These are phyloP conservation scores for Amiota communis DNA, from an alignment of 2,888 invertebrate species.

Conservation along the genomic window DNA sequence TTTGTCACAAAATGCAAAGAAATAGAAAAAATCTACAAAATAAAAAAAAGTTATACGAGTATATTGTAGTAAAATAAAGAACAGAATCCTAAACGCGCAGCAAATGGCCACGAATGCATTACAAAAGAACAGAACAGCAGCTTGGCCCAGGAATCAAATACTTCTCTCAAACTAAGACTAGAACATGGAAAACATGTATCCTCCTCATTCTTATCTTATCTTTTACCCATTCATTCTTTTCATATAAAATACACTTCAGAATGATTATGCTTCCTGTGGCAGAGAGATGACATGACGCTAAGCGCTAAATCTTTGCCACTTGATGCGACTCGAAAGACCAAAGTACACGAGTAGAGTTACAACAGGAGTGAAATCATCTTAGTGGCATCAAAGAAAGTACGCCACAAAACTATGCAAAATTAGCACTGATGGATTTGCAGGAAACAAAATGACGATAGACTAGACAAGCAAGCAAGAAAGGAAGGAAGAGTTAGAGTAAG, in stretches of 20 bases:
- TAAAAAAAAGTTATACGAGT: no score
- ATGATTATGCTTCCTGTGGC: constrained; percentile 19
- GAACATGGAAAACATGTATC: neutral
- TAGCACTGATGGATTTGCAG: constrained; percentile 66
- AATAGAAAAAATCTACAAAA: constrained; percentile 25
- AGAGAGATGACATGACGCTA: constrained; percentile 7
- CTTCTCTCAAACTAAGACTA: neutral
- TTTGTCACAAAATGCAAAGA: constrained; percentile 45
- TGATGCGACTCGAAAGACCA: neutral
- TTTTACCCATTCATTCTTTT: neutral
- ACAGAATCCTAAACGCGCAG: constrained; percentile 43
- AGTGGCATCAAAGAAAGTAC: neutral
- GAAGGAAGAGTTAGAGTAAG: constrained; percentile 30
- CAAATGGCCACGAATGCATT: constrained; percentile 9
- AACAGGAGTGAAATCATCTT: no score
- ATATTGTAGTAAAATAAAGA: constrained; percentile 38
- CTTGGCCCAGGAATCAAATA: neutral
- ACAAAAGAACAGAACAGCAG: constrained; percentile 13
- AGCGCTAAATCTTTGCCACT: constrained; percentile 19
- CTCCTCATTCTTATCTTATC: neutral
- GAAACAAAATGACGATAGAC: constrained; percentile 41
- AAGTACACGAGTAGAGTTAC: no score
- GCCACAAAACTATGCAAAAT: constrained; percentile 60
- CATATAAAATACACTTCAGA: neutral
- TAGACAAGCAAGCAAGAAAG: constrained; percentile 2